Base-by-base conservation (phyloP, 2,888 invertebrate species). In the Nebria brevicollis region DNA sequence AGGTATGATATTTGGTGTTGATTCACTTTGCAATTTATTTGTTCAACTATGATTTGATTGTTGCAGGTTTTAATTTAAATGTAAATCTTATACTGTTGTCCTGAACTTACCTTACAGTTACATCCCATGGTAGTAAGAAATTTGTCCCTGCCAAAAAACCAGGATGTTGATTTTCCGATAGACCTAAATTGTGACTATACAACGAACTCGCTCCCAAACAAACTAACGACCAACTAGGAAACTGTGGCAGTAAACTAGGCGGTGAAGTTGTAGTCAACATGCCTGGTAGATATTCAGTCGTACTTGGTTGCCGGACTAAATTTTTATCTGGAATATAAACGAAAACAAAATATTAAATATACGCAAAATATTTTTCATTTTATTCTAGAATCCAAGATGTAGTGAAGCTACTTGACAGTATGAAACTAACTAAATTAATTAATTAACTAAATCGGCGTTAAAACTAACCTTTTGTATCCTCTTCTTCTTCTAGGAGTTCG, bases 91-190 rank as follows among this genome's bases (percentile, higher is more conserved):
- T 7, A 68, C 7, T 20, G n/a, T 66, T 66, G n/a, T 15, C 42
- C 10, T 66, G 15, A 42, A 70, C 20, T 70, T 77, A 42, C 68
- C 65, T 64, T 0, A 96, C 93, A 10, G 94, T 93, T 0, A 96
- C 95, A 89, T 98, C 98, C 97, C 98, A 98, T 0, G 99, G 98
- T 84, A 98, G 90, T 77, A 99, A 91, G 87, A 95, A 98, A 87
- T 97, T 97, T 74, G 97, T 95, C 78, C 96, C 96, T 74, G 94
- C 93, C 81, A 97, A 90, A 89, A 98, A 96, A 3, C 98, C 98
- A 1, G 97, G 96, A 89, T 97, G 96, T 85, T 94, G 91, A 82
- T 93, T 92, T 87, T 98, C 97, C 76, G 95, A 94, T 78, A 98
- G 90, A 0, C 97, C 97, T 82, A 94, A 91, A 87, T 94, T 94